Percentiles rank a stretch among this genome's conserved stretches.
Evolutionary conservation across 2,797 vertebrate species (phyloP).

Genomic region (Coendou prehensilis): DNA sequence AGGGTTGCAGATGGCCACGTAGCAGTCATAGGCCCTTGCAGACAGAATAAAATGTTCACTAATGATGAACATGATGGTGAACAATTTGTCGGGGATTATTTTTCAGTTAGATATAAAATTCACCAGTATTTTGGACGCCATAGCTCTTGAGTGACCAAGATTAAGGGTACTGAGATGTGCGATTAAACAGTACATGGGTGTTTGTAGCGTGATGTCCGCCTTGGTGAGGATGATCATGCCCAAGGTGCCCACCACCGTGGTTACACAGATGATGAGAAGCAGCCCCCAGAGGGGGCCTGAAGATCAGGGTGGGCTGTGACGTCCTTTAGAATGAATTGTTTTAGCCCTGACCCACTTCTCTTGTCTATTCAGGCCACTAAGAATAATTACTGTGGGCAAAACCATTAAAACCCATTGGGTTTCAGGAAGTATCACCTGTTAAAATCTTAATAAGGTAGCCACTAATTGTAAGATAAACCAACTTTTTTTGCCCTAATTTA

Average conservation of each 20-base stretch:
- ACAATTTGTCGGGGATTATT: background rate
- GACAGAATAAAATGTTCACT: background rate
- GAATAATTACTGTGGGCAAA: background rate
- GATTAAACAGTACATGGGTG: constrained; percentile 68
- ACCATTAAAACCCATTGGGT: background rate
- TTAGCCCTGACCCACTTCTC: background rate
- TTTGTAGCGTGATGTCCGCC: constrained; percentile 51
- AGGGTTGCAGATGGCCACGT: constrained; percentile 55
- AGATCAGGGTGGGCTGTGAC: constrained; percentile 37
- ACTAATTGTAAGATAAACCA: background rate
- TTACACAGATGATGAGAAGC: constrained; percentile 57
- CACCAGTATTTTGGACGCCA: background rate
- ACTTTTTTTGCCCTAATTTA: background rate
- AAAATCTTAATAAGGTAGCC: background rate
- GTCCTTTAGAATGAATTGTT: constrained; percentile 72
- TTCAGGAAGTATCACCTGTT: background rate
- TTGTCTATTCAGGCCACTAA: background rate
- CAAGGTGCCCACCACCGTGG: constrained; percentile 60
- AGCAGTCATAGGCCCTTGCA: constrained; percentile 39
- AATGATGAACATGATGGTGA: background rate
- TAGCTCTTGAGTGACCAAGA: background rate
- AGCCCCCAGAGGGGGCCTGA: constrained; percentile 54
- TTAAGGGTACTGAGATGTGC: constrained; percentile 55
- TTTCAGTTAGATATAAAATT: background rate
- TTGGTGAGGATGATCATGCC: constrained; percentile 67